Conservation (phyloP, 2,888 invertebrate genomes). For the Scaptodrosophila latifasciaeformis region DNA sequence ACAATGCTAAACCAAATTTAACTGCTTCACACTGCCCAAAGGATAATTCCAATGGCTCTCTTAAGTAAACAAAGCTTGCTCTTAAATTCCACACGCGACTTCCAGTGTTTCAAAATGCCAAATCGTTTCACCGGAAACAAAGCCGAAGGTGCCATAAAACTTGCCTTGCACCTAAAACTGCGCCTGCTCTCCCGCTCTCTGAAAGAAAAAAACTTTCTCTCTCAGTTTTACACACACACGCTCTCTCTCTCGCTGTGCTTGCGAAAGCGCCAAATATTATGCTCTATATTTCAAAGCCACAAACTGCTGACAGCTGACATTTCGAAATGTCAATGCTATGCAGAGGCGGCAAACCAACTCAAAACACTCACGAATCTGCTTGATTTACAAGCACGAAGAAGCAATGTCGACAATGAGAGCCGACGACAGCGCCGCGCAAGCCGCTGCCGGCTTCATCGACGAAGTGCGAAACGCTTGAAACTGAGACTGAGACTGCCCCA, state of each 20-base stretch:
- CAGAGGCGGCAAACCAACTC: slow-evolving; percentile 1
- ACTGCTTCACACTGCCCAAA: not conserved
- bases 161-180: slow-evolving; percentile 26
- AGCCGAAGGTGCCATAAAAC: slow-evolving; percentile 37
- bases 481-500: slow-evolving; percentile 46
- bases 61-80: slow-evolving; percentile 37
- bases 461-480: slow-evolving; percentile 9
- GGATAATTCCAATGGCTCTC: slow-evolving; percentile 11
- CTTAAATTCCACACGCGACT: slow-evolving; percentile 38
- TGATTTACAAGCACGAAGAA: slow-evolving; percentile 39
- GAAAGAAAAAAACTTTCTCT: no score
- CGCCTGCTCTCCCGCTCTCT: slow-evolving; percentile 4
- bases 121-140: slow-evolving; percentile 15
- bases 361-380: slow-evolving; percentile 9
- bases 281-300: slow-evolving; percentile 56
- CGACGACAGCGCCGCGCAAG: slow-evolving; percentile 10
- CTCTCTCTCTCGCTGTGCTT: not conserved
- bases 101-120: slow-evolving; percentile 35
- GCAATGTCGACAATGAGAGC: slow-evolving; percentile 3
- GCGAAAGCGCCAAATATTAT: slow-evolving; percentile 13
- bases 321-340: slow-evolving; percentile 46
- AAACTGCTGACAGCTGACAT: slow-evolving; percentile 57
- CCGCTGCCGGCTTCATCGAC: slow-evolving; percentile 7
- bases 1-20: not conserved
- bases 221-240: no score